These are phyloP conservation scores for Xenopus borealis DNA, from an alignment of 2,113 vertebrate species.

Conservation along the genomic window DNA sequence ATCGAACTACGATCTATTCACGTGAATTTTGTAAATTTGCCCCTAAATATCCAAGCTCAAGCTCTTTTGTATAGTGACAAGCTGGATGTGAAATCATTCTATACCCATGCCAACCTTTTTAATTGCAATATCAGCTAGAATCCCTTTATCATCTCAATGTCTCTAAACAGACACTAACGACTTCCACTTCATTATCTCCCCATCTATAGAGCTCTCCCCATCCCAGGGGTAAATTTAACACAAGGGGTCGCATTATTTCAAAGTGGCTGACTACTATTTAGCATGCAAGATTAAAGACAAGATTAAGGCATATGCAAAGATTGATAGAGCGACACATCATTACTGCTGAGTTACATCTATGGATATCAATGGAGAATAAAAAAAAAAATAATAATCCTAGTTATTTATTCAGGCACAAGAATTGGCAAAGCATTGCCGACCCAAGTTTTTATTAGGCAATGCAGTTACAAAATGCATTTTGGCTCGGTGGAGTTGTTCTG, in stretches of 20 bases:
- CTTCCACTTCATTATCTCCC: neutral
- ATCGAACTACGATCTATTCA: too few relatives aligned
- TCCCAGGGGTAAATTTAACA: neutral
- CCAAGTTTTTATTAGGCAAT: too few relatives aligned
- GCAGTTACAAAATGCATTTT: too few relatives aligned
- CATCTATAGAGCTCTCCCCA: neutral
- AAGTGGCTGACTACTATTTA: neutral
- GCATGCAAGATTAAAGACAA: neutral
- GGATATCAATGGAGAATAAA: too few relatives aligned
- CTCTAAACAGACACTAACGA: neutral
- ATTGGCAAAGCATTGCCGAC: too few relatives aligned
- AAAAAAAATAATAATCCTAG: too few relatives aligned
- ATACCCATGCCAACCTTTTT: neutral
- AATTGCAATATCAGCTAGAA: neutral
- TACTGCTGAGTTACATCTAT: neutral
- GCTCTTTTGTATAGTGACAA: too few relatives aligned
- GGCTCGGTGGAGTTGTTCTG: too few relatives aligned
- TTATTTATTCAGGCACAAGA: too few relatives aligned
- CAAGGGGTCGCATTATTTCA: neutral
- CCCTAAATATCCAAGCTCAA: too few relatives aligned
- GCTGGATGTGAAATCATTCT: too few relatives aligned
- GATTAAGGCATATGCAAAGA: neutral
- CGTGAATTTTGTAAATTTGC: too few relatives aligned
- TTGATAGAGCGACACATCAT: neutral
- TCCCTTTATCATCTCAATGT: neutral